Percentiles rank a stretch among this genome's conserved stretches.
These are phyloP conservation scores for Intellagama lesueurii DNA, from an alignment of 2,797 vertebrate species.

Conservation along the genomic window DNA sequence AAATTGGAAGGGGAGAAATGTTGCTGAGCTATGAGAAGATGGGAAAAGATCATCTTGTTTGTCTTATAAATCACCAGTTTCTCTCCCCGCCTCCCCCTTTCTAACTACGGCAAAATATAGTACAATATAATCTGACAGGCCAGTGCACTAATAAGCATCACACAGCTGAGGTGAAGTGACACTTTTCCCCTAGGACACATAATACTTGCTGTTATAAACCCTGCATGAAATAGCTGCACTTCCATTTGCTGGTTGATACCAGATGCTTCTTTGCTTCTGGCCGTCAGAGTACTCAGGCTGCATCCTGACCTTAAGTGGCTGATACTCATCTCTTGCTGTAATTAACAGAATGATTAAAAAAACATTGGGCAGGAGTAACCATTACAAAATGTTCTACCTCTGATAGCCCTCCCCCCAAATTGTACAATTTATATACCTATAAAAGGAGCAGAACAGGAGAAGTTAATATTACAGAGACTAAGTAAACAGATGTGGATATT, in stretches of 20 bases:
- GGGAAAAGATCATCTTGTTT: background rate
- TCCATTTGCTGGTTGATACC: background rate
- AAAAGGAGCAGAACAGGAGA: background rate
- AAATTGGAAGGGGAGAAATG: background rate
- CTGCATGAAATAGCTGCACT: background rate
- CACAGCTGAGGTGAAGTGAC: background rate
- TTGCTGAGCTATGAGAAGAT: background rate
- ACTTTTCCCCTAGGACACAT: background rate
- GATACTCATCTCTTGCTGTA: background rate
- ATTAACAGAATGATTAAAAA: slow-evolving; percentile 1
- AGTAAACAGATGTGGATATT: slow-evolving; percentile 23
- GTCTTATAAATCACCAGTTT: background rate
- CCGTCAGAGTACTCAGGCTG: fast-evolving
- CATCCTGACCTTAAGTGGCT: background rate
- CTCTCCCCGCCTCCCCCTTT: background rate
- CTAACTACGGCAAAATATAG: slow-evolving; percentile 16
- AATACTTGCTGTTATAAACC: background rate
- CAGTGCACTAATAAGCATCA: background rate
- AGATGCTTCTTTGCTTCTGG: slow-evolving; percentile 16
- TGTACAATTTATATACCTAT: background rate
- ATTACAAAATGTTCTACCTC: slow-evolving; percentile 33
- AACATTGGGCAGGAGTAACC: background rate
- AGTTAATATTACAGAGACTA: slow-evolving; percentile 1
- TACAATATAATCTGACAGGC: background rate
- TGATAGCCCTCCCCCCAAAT: background rate